Percentiles rank a stretch among this genome's conserved stretches.
phyloP scores from a whole-genome alignment of 2,888 invertebrate species.

The Drosophila subquinaria region DNA sequence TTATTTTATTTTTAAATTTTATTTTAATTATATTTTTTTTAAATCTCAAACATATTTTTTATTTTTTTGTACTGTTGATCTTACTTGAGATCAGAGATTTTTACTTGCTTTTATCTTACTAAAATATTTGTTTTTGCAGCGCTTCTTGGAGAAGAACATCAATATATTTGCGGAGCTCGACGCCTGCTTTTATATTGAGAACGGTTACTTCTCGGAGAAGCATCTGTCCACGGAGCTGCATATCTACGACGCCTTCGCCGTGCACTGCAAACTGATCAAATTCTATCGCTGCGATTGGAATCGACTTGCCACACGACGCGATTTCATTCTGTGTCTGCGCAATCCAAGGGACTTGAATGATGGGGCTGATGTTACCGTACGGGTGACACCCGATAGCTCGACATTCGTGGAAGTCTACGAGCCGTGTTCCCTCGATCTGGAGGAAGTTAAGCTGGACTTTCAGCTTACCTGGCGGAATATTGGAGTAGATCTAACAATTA shows the following conservation, averaged over 20 bases:
- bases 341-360: constrained; percentile 59
- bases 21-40: too few species aligned
- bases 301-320: constrained; percentile 76
- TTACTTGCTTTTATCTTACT: background rate
- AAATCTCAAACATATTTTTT: too few species aligned
- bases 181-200: constrained; percentile 81
- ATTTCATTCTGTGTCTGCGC: constrained; percentile 71
- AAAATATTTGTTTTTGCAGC: constrained; percentile 42
- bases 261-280: constrained; percentile 72
- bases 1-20: too few species aligned
- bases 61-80: background rate
- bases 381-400: constrained; percentile 79
- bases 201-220: constrained; percentile 82
- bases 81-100: too few species aligned
- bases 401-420: constrained; percentile 82
- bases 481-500: constrained; percentile 57
- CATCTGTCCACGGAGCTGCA: constrained; percentile 81
- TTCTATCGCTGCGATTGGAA: constrained; percentile 81
- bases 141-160: constrained; percentile 70
- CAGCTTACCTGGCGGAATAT: constrained; percentile 80
- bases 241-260: constrained; percentile 75
- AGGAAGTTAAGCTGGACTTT: constrained; percentile 67
- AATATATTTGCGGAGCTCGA: constrained; percentile 84
- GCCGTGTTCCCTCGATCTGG: constrained; percentile 69
- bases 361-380: constrained; percentile 58